These are phyloP conservation scores for Megaceryle torquata DNA, from an alignment of 2,113 vertebrate genomes.

Conservation along the genomic window DNA sequence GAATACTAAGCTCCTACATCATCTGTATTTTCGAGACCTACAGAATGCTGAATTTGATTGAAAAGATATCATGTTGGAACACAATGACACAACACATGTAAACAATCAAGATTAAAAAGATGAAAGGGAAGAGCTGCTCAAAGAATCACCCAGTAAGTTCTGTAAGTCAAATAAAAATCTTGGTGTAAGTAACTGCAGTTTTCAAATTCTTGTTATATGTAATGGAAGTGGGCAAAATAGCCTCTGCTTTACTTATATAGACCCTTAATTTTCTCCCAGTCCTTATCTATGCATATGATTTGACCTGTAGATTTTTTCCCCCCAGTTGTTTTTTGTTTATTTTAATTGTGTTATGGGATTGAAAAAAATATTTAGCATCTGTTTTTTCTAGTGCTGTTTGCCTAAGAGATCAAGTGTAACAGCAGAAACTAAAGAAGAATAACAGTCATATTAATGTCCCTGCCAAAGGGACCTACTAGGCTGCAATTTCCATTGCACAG, in stretches of 20 bases:
- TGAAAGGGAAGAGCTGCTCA: background rate
- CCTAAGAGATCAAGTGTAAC: background rate
- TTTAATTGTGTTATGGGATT: background rate
- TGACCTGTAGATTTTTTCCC: background rate
- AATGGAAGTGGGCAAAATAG: background rate
- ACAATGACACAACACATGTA: background rate
- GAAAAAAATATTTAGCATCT: background rate
- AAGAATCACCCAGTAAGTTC: background rate
- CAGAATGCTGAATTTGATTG: background rate
- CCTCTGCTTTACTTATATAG: background rate
- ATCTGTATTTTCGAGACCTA: background rate
- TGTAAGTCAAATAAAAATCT: background rate
- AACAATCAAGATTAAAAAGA: background rate
- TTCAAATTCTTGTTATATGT: background rate
- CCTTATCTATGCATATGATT: background rate
- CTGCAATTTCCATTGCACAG: background rate
- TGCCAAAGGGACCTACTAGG: background rate
- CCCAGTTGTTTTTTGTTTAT: background rate
- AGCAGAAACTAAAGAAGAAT: background rate
- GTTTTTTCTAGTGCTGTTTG: background rate
- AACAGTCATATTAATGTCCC: background rate
- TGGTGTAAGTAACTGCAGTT: background rate
- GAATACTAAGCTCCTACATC: background rate
- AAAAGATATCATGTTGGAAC: background rate
- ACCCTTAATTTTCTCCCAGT: background rate